Conservation (phyloP, 1,140 invertebrate genomes). For the Leptinotarsa lineolata region DNA sequence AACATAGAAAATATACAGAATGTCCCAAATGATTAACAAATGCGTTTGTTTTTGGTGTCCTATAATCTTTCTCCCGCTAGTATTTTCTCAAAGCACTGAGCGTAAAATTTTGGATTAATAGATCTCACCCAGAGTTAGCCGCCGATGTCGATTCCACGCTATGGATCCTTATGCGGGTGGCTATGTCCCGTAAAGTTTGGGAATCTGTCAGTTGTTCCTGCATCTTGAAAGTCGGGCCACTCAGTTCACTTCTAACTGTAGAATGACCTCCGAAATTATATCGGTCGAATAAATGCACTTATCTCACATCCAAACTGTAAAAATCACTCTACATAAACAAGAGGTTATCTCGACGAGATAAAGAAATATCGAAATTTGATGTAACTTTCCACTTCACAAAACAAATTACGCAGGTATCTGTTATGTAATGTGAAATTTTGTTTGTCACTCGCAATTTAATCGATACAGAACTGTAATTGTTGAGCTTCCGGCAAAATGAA, state of each 20-base stretch:
- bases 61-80: no score
- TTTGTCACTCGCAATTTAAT: no score
- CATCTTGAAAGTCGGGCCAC: conserved; percentile 27
- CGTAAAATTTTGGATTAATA: background rate
- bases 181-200: conserved; percentile 37
- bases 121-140: conserved; percentile 40
- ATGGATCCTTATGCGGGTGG: conserved; percentile 40
- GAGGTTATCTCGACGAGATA: background rate
- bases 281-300: conserved; percentile 11
- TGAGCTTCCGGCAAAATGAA: no score
- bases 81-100: no score
- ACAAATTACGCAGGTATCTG: background rate
- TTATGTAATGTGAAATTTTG: background rate
- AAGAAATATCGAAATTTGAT: background rate
- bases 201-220: conserved; percentile 36
- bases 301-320: background rate
- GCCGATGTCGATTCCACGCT: conserved; percentile 75
- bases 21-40: no score
- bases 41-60: no score
- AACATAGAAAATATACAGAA: no score
- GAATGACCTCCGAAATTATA: background rate
- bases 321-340: background rate
- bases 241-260: background rate
- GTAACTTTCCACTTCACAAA: background rate
- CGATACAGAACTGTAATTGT: no score